Conservation (phyloP, 2,888 invertebrate genomes). For the Gastracanthus pulcherrimus region DNA sequence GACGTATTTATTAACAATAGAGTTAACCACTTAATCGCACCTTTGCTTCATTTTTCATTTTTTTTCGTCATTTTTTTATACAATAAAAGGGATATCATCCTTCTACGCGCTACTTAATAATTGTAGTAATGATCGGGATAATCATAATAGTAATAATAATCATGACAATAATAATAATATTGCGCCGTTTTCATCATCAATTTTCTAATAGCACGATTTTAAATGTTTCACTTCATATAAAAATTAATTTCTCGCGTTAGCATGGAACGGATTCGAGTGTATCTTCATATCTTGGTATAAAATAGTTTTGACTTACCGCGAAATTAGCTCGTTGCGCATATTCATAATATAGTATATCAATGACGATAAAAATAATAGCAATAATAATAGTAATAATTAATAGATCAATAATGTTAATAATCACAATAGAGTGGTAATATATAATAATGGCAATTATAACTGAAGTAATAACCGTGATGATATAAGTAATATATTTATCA, state of each 20-base stretch:
- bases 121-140: constrained; percentile 61
- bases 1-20: constrained; percentile 76
- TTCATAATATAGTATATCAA: constrained; percentile 52
- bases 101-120: constrained; percentile 67
- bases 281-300: constrained; percentile 50
- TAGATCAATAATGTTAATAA: constrained; percentile 59
- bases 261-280: constrained; percentile 57
- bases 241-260: constrained; percentile 58
- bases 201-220: constrained; percentile 51
- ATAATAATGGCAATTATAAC: constrained; percentile 64
- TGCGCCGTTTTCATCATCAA: constrained; percentile 42
- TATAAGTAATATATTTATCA: constrained; percentile 67
- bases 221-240: constrained; percentile 49
- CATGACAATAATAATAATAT: constrained; percentile 60
- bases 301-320: constrained; percentile 55
- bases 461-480: constrained; percentile 57
- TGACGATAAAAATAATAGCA: constrained; percentile 52
- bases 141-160: constrained; percentile 63
- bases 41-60: constrained; percentile 68
- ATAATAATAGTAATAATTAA: constrained; percentile 58
- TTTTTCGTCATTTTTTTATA: constrained; percentile 68
- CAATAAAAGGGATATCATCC: constrained; percentile 73
- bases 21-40: constrained; percentile 73
- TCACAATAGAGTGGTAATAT: constrained; percentile 60
- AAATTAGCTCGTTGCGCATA: constrained; percentile 56